phyloP scores from a whole-genome alignment of 2,888 invertebrate genomes.

The Leucoma salicis region DNA sequence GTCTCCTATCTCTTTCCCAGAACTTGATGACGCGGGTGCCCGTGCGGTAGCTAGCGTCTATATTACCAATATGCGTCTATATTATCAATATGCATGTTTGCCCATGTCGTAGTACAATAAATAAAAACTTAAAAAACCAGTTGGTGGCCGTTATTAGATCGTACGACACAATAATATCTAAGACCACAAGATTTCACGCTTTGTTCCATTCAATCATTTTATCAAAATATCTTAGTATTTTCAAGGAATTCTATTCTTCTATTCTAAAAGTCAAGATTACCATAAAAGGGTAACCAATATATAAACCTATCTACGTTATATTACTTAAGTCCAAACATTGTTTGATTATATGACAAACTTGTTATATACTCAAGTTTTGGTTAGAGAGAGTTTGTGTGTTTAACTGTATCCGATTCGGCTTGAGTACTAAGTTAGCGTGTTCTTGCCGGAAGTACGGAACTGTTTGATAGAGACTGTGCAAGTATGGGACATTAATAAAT shows the following conservation, averaged over 20 bases:
- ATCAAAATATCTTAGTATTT: constrained; percentile 37
- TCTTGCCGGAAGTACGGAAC: constrained; percentile 5
- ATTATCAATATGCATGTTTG: no score
- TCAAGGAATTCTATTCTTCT: constrained; percentile 26
- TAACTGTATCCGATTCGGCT: constrained; percentile 12
- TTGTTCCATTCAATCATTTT: constrained; percentile 27
- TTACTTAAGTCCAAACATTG: constrained; percentile 16
- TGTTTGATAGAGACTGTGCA: not conserved
- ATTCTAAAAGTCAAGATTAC: constrained; percentile 23
- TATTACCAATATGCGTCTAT: no score
- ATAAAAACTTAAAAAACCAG: no score
- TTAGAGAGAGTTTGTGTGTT: constrained; percentile 18
- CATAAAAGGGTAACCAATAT: constrained; percentile 28
- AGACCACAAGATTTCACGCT: constrained; percentile 33
- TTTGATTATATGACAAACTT: constrained; percentile 28
- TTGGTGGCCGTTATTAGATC: no score
- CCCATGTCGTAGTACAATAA: no score
- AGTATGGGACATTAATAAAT: not conserved
- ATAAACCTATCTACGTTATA: constrained; percentile 10
- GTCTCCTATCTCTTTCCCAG: no score
- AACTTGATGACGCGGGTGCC: no score
- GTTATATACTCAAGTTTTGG: constrained; percentile 17
- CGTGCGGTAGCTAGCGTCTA: no score
- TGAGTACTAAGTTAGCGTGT: constrained; percentile 8
- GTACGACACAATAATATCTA: constrained; percentile 12